phyloP scores from a whole-genome alignment of 2,797 vertebrate genomes.

The Streptopelia turtur region DNA sequence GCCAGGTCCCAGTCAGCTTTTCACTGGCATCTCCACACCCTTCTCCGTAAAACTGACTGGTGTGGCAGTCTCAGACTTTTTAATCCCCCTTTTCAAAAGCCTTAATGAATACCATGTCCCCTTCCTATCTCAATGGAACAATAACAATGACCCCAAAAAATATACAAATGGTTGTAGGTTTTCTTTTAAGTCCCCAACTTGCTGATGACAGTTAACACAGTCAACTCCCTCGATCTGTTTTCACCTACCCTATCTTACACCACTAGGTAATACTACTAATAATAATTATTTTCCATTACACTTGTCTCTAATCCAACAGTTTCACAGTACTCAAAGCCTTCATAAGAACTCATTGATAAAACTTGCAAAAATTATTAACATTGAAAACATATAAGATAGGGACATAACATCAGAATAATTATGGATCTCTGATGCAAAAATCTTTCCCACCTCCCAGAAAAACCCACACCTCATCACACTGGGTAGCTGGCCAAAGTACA shows the following conservation, averaged over 20 bases:
- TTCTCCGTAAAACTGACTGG: not conserved
- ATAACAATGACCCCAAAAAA: not conserved
- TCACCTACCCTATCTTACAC: not conserved
- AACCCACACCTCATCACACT: not conserved
- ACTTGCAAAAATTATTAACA: not conserved
- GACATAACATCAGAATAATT: not conserved
- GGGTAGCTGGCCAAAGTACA: not conserved
- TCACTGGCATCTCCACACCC: not conserved
- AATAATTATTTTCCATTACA: not conserved
- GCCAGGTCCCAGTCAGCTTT: not conserved
- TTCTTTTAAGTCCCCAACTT: not conserved
- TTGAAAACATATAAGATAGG: fast-evolving
- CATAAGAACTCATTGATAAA: not conserved
- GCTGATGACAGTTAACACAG: not conserved
- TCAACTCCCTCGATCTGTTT: not conserved
- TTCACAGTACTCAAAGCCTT: not conserved
- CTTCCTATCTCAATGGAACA: not conserved
- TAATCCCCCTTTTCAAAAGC: not conserved
- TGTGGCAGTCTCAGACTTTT: not conserved
- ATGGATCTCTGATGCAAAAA: not conserved
- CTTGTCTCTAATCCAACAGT: not conserved
- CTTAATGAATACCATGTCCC: not conserved
- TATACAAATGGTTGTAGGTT: not conserved
- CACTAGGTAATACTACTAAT: not conserved
- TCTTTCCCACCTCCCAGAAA: not conserved